A percentile compares a stretch with the other conserved stretches of the same genome.
These are phyloP conservation scores for Clangula hyemalis DNA, from an alignment of 2,797 vertebrate species.

Conservation along the genomic window DNA sequence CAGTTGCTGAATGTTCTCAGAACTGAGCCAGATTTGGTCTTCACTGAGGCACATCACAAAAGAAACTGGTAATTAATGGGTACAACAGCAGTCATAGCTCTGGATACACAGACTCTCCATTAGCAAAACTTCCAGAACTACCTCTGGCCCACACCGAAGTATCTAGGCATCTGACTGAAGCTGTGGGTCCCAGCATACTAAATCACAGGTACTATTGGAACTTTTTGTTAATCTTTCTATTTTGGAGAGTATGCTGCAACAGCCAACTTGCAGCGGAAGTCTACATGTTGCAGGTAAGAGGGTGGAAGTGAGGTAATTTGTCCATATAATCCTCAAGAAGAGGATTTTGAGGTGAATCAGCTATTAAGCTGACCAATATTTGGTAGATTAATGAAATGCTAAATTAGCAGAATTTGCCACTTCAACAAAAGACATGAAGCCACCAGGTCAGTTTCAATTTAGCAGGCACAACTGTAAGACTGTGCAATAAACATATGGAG, in stretches of 20 bases:
- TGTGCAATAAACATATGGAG: background rate
- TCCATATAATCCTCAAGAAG: background rate
- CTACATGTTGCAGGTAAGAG: accelerated
- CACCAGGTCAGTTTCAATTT: background rate
- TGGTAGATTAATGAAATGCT: background rate
- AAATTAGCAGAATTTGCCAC: background rate
- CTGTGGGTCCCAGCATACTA: background rate
- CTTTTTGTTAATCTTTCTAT: background rate
- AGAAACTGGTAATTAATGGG: background rate
- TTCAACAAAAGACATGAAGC: background rate
- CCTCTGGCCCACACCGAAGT: background rate
- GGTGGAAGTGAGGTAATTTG: background rate
- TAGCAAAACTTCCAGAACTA: background rate
- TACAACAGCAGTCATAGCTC: background rate
- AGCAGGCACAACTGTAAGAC: background rate
- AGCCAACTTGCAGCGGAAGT: background rate
- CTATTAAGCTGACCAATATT: background rate
- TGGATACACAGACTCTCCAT: background rate
- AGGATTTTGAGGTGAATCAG: background rate
- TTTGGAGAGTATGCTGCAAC: background rate
- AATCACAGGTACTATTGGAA: background rate
- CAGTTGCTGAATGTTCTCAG: background rate
- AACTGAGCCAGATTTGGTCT: background rate
- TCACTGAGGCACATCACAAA: background rate
- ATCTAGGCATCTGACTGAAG: background rate